Percentiles rank a stretch among this genome's conserved stretches.
phyloP scores from a whole-genome alignment of 2,888 invertebrate species.

The Agrotis clavis region DNA sequence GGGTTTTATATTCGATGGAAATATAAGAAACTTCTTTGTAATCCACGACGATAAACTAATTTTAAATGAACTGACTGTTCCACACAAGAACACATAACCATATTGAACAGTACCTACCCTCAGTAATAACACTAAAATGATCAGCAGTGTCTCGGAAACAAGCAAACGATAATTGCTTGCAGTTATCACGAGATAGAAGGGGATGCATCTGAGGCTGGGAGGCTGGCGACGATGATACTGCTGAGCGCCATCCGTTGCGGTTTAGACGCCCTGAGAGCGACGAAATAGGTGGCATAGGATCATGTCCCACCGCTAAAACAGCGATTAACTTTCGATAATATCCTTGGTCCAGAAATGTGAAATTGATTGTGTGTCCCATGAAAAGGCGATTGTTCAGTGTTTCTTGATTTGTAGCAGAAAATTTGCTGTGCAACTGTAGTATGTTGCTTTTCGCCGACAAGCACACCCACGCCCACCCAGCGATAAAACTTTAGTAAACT shows the following conservation, averaged over 20 bases:
- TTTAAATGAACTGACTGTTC: background rate
- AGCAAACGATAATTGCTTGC: constrained; percentile 56
- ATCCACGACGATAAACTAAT: background rate
- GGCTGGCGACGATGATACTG: constrained; percentile 42
- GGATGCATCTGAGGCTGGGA: constrained; percentile 27
- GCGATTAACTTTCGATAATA: background rate
- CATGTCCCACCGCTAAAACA: background rate
- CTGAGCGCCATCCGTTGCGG: constrained; percentile 45
- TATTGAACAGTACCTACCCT: background rate
- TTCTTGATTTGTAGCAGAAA: too few species aligned
- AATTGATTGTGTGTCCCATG: background rate
- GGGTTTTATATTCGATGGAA: too few species aligned
- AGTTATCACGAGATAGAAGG: constrained; percentile 46
- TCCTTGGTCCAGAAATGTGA: too few species aligned
- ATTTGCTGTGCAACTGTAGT: too few species aligned
- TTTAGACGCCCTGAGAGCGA: constrained; percentile 2
- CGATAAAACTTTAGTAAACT: too few species aligned
- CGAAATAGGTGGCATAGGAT: background rate
- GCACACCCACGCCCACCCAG: too few species aligned
- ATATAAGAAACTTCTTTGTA: too few species aligned
- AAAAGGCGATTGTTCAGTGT: background rate
- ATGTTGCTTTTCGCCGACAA: too few species aligned
- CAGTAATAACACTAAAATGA: constrained; percentile 62
- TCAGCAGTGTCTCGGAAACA: constrained; percentile 52
- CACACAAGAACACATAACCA: background rate